Evolutionary conservation across 2,888 invertebrate genomes (phyloP), one percentile per base, ranked within the genome.

Genomic region (Drosophila mayaguana): DNA sequence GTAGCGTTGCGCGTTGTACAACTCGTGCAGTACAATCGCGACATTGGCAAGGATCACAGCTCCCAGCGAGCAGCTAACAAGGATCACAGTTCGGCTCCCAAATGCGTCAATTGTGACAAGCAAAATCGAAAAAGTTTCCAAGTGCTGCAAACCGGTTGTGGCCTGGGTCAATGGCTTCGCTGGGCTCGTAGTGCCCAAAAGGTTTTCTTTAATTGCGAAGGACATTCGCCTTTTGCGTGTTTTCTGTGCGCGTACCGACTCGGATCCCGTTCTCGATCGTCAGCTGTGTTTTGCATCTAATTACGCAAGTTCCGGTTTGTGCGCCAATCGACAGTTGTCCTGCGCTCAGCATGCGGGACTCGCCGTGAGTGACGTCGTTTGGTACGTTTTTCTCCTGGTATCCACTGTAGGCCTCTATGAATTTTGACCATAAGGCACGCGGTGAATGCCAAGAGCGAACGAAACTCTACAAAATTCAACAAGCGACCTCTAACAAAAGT

Each of bases 391-490:
- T 94, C 96, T 97, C 97, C 97, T 97, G 96, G 97, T 96, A 96
- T 97, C 97, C 97, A 97, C 97, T 97, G 97, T 95, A 95, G 96
- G 96, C 95, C 97, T 97, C 95, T 98, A 98, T 97, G 96, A 96
- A 94, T 94, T 93, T 91, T 93, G 92, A 95, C 96, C 97, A 97
- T 98, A 98, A 98, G 98, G 98, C 98, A 98, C 98, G 98, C 98
- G 98, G 98, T 98, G 98, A 98, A 98, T 98, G 98, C 98, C 98
- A 98, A 98, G 97, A 97, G 97, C 96, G 96, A 96, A 96, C 96
- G 94, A 92, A 93, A 92, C 88, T 92, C 95, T 93, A 84, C 91
- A 81, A 73, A 61, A 57, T 60, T 46, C 14, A 46, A 18, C 54
- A 67, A 65, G 45, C 63, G 64, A 65, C 62, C 18, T 14, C 14